Conservation (phyloP, 1,140 invertebrate species). For the Scaptomyza hsui region DNA sequence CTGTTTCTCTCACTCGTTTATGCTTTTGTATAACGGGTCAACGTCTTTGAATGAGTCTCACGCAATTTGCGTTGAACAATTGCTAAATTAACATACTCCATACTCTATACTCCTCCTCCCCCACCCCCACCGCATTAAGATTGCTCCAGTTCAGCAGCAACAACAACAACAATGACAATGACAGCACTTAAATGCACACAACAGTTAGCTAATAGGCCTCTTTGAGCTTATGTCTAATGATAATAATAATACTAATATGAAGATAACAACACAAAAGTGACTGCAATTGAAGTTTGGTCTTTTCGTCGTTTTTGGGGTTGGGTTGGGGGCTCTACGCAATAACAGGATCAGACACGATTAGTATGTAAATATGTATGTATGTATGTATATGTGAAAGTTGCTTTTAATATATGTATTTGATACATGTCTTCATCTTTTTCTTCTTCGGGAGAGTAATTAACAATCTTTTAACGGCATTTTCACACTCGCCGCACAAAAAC, state of each 20-base stretch:
- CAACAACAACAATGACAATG: constrained; percentile 24
- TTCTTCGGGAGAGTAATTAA: constrained; percentile 51
- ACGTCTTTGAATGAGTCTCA: constrained; percentile 57
- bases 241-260: constrained; percentile 1
- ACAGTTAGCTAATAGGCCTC: constrained; percentile 29
- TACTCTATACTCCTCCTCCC: not conserved
- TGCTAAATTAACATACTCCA: constrained; percentile 55
- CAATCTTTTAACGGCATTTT: constrained; percentile 65
- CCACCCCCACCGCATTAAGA: constrained; percentile 10
- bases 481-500: constrained; percentile 21
- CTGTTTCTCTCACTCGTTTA: not conserved
- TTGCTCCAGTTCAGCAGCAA: constrained; percentile 39
- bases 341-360: too few relatives aligned
- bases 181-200: constrained; percentile 30
- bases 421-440: not conserved
- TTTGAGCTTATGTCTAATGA: not conserved
- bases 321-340: too few relatives aligned
- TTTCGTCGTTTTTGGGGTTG: not conserved
- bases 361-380: too few relatives aligned
- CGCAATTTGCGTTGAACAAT: constrained; percentile 66
- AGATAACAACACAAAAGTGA: not conserved
- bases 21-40: constrained; percentile 24
- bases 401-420: too few relatives aligned
- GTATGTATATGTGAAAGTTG: too few relatives aligned
- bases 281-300: not conserved